These are phyloP conservation scores for Lutjanus erythropterus DNA, from an alignment of 2,113 vertebrate genomes.

Conservation along the genomic window DNA sequence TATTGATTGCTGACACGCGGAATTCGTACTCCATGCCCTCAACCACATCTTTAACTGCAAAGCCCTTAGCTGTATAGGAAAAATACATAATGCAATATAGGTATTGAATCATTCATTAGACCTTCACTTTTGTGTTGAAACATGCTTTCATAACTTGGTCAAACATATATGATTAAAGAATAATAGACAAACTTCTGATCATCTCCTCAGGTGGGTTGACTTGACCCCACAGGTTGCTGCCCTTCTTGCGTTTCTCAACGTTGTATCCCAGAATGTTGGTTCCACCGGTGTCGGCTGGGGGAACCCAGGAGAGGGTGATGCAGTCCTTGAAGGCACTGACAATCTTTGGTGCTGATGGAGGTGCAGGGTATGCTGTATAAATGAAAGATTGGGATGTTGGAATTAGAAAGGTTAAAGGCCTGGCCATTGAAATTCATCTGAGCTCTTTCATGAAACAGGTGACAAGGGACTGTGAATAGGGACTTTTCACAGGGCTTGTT, in stretches of 20 bases:
- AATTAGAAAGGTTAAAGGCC: too few species aligned
- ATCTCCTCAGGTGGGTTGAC: slow-evolving; percentile 82
- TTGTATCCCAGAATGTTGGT: slow-evolving; percentile 89
- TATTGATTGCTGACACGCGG: slow-evolving; percentile 89
- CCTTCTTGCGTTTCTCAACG: slow-evolving; percentile 92
- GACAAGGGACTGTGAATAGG: too few species aligned
- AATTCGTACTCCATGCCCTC: slow-evolving; percentile 93
- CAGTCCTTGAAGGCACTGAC: slow-evolving; percentile 84
- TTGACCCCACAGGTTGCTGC: slow-evolving; percentile 87
- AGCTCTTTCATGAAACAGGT: too few species aligned
- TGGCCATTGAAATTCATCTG: too few species aligned
- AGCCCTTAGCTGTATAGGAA: slow-evolving; percentile 83
- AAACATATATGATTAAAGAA: not conserved
- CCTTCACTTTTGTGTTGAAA: not conserved
- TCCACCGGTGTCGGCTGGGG: slow-evolving; percentile 84
- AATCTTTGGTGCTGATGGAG: slow-evolving; percentile 88
- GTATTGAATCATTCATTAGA: not conserved
- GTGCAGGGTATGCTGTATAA: slow-evolving; percentile 86
- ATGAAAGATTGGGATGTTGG: not conserved
- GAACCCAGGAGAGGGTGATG: slow-evolving; percentile 88
- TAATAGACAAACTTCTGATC: slow-evolving; percentile 77
- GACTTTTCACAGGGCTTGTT: too few species aligned
- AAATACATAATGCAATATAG: not conserved
- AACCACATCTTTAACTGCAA: slow-evolving; percentile 83
- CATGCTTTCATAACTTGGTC: not conserved